Evolutionary conservation across 2,113 vertebrate genomes (phyloP).

Genomic region (Anguilla rostrata): DNA sequence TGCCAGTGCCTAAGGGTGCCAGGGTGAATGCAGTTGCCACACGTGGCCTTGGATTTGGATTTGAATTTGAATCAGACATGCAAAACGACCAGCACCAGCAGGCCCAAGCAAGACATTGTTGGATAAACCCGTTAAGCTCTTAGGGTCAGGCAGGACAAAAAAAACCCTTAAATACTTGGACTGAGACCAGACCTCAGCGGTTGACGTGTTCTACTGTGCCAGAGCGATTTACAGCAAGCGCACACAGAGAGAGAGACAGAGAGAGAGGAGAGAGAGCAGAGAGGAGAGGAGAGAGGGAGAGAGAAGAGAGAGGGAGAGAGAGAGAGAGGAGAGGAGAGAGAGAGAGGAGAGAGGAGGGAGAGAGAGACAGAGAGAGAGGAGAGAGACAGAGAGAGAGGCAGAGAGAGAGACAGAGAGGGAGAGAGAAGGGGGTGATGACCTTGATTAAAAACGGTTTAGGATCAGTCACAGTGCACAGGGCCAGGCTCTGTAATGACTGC

Average conservation of each 20-base stretch:
- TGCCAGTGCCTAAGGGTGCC: too few relatives aligned
- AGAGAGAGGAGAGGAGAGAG: too few relatives aligned
- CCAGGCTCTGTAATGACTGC: neutral
- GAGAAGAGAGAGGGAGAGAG: too few relatives aligned
- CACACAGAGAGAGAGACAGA: too few relatives aligned
- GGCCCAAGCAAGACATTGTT: neutral
- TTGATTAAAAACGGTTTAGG: neutral
- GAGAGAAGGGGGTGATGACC: neutral
- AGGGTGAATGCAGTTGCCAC: too few relatives aligned
- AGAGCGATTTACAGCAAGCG: neutral
- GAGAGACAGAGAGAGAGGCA: too few relatives aligned
- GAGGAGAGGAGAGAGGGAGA: neutral
- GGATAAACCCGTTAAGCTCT: neutral
- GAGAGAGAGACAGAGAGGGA: too few relatives aligned
- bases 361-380: too few relatives aligned
- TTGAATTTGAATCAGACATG: neutral
- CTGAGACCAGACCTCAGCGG: neutral
- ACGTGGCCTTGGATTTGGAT: too few relatives aligned
- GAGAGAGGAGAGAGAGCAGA: neutral
- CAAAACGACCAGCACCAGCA: neutral
- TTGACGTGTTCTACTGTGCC: neutral
- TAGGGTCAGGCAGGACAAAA: neutral
- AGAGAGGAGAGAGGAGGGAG: neutral
- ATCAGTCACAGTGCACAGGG: neutral
- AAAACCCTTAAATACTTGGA: neutral